Base-by-base conservation (phyloP, 2,113 vertebrate genomes). In the Leucoraja erinaceus region DNA sequence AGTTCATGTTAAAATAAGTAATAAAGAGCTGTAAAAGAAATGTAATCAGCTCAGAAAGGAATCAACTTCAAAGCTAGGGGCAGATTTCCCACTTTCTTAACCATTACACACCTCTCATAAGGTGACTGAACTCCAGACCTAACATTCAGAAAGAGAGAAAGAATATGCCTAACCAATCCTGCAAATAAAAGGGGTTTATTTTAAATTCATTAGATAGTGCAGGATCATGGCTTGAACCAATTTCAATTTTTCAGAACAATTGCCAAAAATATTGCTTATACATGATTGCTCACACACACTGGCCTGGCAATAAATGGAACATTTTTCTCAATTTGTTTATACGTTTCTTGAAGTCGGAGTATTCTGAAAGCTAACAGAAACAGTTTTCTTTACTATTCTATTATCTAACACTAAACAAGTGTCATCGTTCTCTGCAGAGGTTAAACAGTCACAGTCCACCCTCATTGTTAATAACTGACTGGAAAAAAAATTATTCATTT, bases 241-340 rank as follows among this genome's bases (percentile, higher is more conserved):
- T 11, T 88, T 88, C 11, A 16, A 31, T 59, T 31, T 7, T 63
- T 31, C 59, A 63, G 56, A 14, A 31, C 83, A 86, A 70, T 86
- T 86, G 83, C 83, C 83, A 86, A 86, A n/a, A 70, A 86, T 31
- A 86, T 86, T 63, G 83, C 59, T 88, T 88, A 63, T 63, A 31
- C 2, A 63, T 88, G 59, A 88, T 88, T 88, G 83, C 56, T 47
- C 38, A 66, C 63, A 63, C 31, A 88, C n/a, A 63, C 14, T 31
- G 59, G 4, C 59, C 0, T 88, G 83, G n/a, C 59, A 31, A 88
- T 63, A 88, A 88, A 63, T 63, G 59, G 28, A 56, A 66, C n/a
- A 88, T 88, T 88, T 88, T 63, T 88, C 59, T 66, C 25, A n/a
- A 18, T n/a, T 63, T 88, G 83, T 88, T 88, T 88, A 88, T 88